Base-by-base conservation (phyloP, 2,888 invertebrate genomes). In the Eulithis prunata region DNA sequence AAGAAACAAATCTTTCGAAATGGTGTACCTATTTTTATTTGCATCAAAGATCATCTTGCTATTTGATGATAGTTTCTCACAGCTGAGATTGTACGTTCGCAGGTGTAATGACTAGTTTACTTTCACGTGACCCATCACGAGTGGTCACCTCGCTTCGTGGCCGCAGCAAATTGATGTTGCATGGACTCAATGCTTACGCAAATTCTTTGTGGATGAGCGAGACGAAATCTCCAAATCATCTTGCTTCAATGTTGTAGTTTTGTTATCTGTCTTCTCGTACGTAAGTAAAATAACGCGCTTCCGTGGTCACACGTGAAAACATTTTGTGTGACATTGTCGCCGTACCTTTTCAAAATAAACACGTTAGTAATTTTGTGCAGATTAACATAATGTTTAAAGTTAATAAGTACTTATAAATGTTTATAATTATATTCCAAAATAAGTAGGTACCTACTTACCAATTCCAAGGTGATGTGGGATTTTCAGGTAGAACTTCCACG, bases 51-150 rank as follows among this genome's bases (percentile, higher is more conserved):
- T 21, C 8, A 49, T 49, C 49, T 21, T 14, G 49, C 21, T 14
- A 8, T 47, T 49, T 21, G 49, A 49, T 49, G 49, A 49, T 49
- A 21, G 21, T 7, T 13, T 41, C 21, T 59, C 52, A 28, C n/a
- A 56, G 28, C 32, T 43, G 21, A 45, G 41, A 11, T 41, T 28
- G 56, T 55, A 14, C 38, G 43, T 41, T 49, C 47, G 62, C 69
- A 65, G 68, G 69, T 68, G 69, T 65, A 70, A 65, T 64, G 64
- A 61, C 60, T 56, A 62, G 63, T 71, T 66, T 73, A 86, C 88
- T 89, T 89, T 89, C 89, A 82, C 88, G 78, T 83, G 85, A 88
- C 88, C 88, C 85, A 85, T 87, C 86, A 87, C 88, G 87, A 85
- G 56, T 75, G 79, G 80, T 78, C 82, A 81, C 76, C 76, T 72